These are phyloP conservation scores for Carpatolechia fugitivella DNA, from an alignment of 2,888 invertebrate species.

Conservation along the genomic window DNA sequence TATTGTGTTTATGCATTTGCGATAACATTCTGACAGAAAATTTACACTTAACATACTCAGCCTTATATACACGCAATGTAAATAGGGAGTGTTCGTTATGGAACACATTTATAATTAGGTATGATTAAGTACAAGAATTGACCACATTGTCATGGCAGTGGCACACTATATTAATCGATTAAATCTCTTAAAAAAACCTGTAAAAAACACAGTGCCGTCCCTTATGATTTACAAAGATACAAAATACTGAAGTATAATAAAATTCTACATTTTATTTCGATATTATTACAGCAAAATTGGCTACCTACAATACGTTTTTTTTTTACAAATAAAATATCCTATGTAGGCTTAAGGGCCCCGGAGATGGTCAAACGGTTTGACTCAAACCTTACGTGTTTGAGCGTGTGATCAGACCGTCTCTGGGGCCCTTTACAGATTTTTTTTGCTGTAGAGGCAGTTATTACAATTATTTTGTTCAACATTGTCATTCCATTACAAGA, in stretches of 20 bases:
- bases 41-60: constrained; percentile 52
- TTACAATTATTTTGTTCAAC: too few species aligned
- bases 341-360: background rate
- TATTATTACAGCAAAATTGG: constrained; percentile 55
- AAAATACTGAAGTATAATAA: constrained; percentile 2
- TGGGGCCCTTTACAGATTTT: too few species aligned
- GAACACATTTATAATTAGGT: constrained; percentile 30
- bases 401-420: too few species aligned
- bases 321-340: constrained; percentile 22
- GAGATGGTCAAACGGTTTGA: too few species aligned
- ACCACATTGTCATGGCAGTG: constrained; percentile 49
- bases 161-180: constrained; percentile 12
- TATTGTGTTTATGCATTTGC: constrained; percentile 15
- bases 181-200: constrained; percentile 18
- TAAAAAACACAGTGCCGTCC: background rate
- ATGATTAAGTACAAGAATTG: constrained; percentile 53
- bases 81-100: constrained; percentile 29
- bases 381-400: background rate
- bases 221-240: constrained; percentile 1
- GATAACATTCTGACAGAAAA: constrained; percentile 39
- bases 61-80: constrained; percentile 62
- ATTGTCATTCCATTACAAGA: too few species aligned
- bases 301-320: constrained; percentile 55
- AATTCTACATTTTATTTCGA: background rate
- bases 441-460: too few species aligned